These are phyloP conservation scores for Brevipalpus yothersi DNA, from an alignment of 1,140 invertebrate genomes.

Conservation along the genomic window DNA sequence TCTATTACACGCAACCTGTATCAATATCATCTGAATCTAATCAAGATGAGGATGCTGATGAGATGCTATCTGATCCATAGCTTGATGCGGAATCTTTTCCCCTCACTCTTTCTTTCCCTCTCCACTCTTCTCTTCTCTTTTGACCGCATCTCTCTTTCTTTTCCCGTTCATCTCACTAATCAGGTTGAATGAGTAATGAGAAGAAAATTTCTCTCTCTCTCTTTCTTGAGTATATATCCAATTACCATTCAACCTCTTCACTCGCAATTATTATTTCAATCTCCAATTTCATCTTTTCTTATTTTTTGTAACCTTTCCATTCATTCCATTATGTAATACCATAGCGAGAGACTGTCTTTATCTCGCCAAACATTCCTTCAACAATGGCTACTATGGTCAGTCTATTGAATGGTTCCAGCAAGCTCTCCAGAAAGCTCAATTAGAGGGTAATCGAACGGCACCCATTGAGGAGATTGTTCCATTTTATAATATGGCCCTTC, in stretches of 20 bases:
- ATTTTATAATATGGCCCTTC: slow-evolving; percentile 18
- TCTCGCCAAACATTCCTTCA: slow-evolving; percentile 21
- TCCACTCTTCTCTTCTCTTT: too few relatives aligned
- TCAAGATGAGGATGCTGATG: too few relatives aligned
- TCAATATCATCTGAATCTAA: too few relatives aligned
- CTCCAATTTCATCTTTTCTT: neutral
- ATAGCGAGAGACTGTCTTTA: slow-evolving; percentile 21
- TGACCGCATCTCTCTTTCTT: too few relatives aligned
- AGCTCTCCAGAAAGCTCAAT: slow-evolving; percentile 16
- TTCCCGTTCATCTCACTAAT: too few relatives aligned
- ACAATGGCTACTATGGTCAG: slow-evolving; percentile 20
- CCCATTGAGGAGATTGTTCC: slow-evolving; percentile 16
- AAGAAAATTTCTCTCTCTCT: too few relatives aligned
- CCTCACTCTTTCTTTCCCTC: too few relatives aligned
- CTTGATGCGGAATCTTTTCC: too few relatives aligned
- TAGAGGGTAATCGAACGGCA: slow-evolving; percentile 18
- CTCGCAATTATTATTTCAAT: neutral
- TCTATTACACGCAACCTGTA: too few relatives aligned
- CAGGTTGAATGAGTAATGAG: too few relatives aligned
- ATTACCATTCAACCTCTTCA: neutral
- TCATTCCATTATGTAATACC: neutral
- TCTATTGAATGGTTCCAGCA: slow-evolving; percentile 23
- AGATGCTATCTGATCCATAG: too few relatives aligned
- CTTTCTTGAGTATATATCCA: neutral
- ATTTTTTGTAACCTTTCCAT: neutral